Percentiles rank a stretch among this genome's conserved stretches.
These are phyloP conservation scores for Melinopterus prodromus DNA, from an alignment of 2,888 invertebrate species.

Conservation along the genomic window DNA sequence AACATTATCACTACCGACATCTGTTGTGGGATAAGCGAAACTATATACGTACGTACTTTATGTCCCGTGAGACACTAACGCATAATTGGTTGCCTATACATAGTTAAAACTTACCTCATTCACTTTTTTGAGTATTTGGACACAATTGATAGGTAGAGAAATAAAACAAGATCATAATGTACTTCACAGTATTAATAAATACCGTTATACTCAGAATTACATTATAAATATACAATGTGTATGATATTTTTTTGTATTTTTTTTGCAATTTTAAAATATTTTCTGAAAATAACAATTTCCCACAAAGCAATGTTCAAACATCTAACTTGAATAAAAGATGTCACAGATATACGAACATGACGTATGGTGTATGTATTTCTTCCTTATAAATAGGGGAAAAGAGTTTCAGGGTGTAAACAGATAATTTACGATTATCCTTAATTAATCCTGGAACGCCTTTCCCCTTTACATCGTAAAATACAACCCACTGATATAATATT, in stretches of 20 bases:
- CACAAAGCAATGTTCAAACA: constrained; percentile 64
- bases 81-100: too few relatives aligned
- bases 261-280: constrained; percentile 63
- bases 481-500: constrained; percentile 56
- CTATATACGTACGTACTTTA: too few relatives aligned
- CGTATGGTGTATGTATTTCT: constrained; percentile 49
- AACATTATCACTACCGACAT: too few relatives aligned
- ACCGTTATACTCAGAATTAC: constrained; percentile 66
- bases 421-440: neutral
- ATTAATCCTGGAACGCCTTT: neutral
- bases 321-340: constrained; percentile 61
- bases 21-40: too few relatives aligned
- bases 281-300: constrained; percentile 66
- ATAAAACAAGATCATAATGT: constrained; percentile 56
- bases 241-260: constrained; percentile 59
- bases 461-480: constrained; percentile 50
- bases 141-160: constrained; percentile 11
- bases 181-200: constrained; percentile 65
- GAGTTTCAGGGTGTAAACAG: neutral
- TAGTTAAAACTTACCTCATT: neutral
- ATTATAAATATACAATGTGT: constrained; percentile 67
- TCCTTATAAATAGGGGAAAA: neutral
- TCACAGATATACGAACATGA: constrained; percentile 61
- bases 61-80: too few relatives aligned
- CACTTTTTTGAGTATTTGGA: neutral